phyloP scores from a whole-genome alignment of 2,797 vertebrate genomes.

The Synanceia verrucosa region DNA sequence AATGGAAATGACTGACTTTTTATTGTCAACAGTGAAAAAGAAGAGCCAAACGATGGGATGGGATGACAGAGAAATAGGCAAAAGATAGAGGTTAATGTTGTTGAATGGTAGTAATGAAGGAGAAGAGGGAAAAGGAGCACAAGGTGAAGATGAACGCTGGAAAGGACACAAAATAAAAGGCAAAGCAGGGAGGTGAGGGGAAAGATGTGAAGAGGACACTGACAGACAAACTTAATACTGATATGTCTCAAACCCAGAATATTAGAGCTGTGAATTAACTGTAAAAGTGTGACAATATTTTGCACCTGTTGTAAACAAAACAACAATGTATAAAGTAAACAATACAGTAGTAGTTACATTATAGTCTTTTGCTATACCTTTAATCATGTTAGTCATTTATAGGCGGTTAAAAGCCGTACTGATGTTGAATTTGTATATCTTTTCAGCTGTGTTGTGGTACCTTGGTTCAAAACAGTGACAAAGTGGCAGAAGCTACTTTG shows the following conservation, averaged over 20 bases:
- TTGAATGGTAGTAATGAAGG: neutral
- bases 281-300: slow-evolving; percentile 35
- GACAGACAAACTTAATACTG: slow-evolving; percentile 40
- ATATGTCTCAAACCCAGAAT: slow-evolving; percentile 40
- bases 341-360: slow-evolving; percentile 82
- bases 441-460: slow-evolving; percentile 3
- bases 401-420: slow-evolving; percentile 48
- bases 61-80: neutral
- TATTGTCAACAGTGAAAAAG: slow-evolving; percentile 5
- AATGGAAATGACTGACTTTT: slow-evolving; percentile 44
- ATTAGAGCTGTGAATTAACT: slow-evolving; percentile 30
- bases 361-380: slow-evolving; percentile 70
- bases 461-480: neutral
- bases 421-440: slow-evolving; percentile 38
- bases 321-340: slow-evolving; percentile 69
- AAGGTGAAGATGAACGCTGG: neutral
- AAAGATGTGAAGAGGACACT: neutral
- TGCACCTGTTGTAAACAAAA: slow-evolving; percentile 70
- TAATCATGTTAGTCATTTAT: slow-evolving; percentile 75
- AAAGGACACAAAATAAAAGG: neutral
- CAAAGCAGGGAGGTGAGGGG: neutral
- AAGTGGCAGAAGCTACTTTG: neutral
- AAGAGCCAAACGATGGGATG: neutral
- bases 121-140: neutral
- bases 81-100: neutral